Evolutionary conservation across 2,888 invertebrate genomes (phyloP), one percentile per base, ranked within the genome.

Genomic region (Scaptomyza parva): DNA sequence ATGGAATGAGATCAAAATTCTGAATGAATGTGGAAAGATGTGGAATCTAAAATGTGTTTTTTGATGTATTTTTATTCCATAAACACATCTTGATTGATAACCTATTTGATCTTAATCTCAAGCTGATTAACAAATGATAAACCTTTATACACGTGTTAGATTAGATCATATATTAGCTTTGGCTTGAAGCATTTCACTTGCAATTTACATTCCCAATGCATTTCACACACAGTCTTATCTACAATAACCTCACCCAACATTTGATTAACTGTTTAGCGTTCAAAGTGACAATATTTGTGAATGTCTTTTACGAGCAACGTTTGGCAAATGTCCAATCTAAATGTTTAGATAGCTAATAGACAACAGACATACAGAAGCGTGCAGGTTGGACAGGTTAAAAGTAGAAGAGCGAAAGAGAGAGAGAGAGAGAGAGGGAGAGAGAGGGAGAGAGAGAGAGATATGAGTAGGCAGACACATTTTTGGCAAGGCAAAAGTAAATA

Each of bases 291-390:
- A 60, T 63, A 69, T 76, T 65, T 57, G 45, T 22, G 55, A 41
- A 54, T 44, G 63, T 51, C n/a, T 51, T 47, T 22, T 26, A 43
- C 43, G 44, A 28, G 28, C 45, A 61, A 57, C 53, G 48, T 68
- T 51, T 61, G 70, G 76, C 82, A 64, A 74, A 70, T 14, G 53
- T 66, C 48, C 64, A 76, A 50, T 2, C 12, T 20, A 59, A 74
- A 58, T 78, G 62, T 76, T 76, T 69, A 18, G 14, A 30, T 51
- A 57, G 39, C 64, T 54, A 53, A 73, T n/a, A n/a, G n/a, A 73
- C 72, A 12, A 47, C 44, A 35, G 14, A 26, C 43, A 53, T 48
- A 57, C 55, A 65, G 59, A 35, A 59, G 22, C 62, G 28, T 59
- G 63, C n/a, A n/a, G n/a, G n/a, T n/a, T n/a, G 41, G 45, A 33